These are phyloP conservation scores for Chrosomus eos DNA, from an alignment of 2,797 vertebrate genomes.

Conservation along the genomic window DNA sequence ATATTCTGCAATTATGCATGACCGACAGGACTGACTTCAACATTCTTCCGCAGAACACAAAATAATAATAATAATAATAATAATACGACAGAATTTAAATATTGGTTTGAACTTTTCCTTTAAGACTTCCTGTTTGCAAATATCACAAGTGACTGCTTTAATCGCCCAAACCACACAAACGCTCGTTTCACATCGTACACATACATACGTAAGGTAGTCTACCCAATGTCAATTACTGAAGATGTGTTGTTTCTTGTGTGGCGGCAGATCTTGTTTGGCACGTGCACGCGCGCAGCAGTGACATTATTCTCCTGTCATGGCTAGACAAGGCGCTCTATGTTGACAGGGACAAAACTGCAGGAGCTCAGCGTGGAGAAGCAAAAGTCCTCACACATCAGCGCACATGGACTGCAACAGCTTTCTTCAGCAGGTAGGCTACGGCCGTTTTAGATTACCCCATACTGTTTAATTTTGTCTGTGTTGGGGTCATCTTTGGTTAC, in stretches of 20 bases:
- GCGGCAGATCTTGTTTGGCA: constrained; percentile 32
- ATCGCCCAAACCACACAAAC: neutral
- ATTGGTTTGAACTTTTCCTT: neutral
- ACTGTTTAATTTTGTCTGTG: neutral
- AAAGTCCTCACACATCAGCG: constrained; percentile 31
- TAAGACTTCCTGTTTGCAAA: neutral
- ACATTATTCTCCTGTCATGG: constrained; percentile 48
- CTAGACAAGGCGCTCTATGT: constrained; percentile 51
- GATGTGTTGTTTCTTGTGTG: constrained; percentile 12
- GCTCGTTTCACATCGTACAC: neutral
- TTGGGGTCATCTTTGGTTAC: neutral
- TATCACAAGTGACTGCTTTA: neutral
- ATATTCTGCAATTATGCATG: neutral
- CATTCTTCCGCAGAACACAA: neutral
- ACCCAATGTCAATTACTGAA: neutral
- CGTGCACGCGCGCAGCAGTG: constrained; percentile 38
- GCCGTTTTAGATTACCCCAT: too few relatives aligned
- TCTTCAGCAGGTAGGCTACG: neutral
- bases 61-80: too few relatives aligned
- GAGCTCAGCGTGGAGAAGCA: constrained; percentile 28
- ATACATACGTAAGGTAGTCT: too few relatives aligned
- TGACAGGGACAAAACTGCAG: constrained; percentile 50
- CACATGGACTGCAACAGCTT: constrained; percentile 26
- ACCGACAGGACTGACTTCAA: neutral
- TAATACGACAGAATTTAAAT: neutral